A percentile compares a stretch with the other conserved stretches of the same genome.
These are phyloP conservation scores for Menura novaehollandiae DNA, from an alignment of 2,113 vertebrate species.

Conservation along the genomic window DNA sequence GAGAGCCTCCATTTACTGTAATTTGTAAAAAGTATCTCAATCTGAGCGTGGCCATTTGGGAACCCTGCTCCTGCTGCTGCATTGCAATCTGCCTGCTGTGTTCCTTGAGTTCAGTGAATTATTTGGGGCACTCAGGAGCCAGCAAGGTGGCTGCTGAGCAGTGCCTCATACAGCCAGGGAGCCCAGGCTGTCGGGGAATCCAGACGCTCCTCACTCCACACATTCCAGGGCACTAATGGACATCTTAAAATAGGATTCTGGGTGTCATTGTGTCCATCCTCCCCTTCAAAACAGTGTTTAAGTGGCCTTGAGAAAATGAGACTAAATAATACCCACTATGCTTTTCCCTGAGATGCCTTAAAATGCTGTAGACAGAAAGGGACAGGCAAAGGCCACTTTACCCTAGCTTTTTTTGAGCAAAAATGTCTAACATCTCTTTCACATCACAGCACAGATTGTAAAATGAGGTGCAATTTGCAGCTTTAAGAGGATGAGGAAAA, in stretches of 20 bases:
- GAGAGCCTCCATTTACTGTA: not conserved
- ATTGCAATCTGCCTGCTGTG: not conserved
- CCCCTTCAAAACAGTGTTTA: not conserved
- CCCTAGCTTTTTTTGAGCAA: constrained; percentile 1
- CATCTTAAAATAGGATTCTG: constrained; percentile 28
- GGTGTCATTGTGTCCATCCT: not conserved
- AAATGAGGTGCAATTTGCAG: constrained; percentile 43
- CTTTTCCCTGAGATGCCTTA: not conserved
- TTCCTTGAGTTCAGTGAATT: not conserved
- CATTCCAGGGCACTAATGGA: constrained; percentile 32
- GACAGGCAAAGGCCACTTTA: constrained; percentile 9
- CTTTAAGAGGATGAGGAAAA: constrained; percentile 10
- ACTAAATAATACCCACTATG: constrained; percentile 19
- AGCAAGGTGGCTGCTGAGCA: not conserved
- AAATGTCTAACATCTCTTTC: constrained; percentile 42
- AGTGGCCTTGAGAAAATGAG: constrained; percentile 46
- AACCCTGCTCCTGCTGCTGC: not conserved
- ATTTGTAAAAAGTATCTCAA: constrained; percentile 9
- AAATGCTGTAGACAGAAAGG: constrained; percentile 1
- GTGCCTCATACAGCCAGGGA: not conserved
- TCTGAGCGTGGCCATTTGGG: not conserved
- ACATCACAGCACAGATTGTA: constrained; percentile 18
- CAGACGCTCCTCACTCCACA: accelerated
- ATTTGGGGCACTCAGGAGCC: not conserved
- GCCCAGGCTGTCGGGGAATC: not conserved